Percentiles rank a stretch among this genome's conserved stretches.
Conservation (phyloP, 2,797 vertebrate species). For the Anas acuta region DNA sequence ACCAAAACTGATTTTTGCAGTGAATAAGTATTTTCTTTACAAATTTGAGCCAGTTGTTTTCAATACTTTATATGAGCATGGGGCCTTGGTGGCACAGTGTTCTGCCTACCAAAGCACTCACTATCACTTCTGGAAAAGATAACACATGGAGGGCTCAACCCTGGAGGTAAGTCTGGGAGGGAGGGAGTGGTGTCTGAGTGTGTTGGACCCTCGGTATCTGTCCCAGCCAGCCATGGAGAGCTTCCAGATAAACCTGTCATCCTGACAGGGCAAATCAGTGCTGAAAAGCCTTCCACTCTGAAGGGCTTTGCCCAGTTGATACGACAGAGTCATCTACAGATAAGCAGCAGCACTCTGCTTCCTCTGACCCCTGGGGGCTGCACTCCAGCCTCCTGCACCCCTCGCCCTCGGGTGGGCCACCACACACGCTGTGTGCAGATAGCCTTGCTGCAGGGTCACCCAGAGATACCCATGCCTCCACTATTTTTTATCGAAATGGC, state of each 20-base stretch:
- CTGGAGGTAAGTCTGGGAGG: not conserved
- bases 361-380: not conserved
- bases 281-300: slow-evolving; percentile 38
- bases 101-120: not conserved
- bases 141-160: not conserved
- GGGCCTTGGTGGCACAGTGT: fast-evolving
- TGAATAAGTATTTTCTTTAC: not conserved
- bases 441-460: not conserved
- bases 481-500: not conserved
- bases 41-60: not conserved
- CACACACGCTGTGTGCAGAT: fast-evolving
- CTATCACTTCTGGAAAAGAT: not conserved
- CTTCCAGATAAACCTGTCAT: slow-evolving; percentile 62
- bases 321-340: slow-evolving; percentile 32
- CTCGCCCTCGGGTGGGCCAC: fast-evolving
- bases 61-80: fast-evolving
- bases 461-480: fast-evolving
- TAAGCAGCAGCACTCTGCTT: slow-evolving; percentile 52
- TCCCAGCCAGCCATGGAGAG: slow-evolving; percentile 22
- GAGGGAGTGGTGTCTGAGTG: not conserved
- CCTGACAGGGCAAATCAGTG: slow-evolving; percentile 54
- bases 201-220: slow-evolving; percentile 17
- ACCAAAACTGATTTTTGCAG: not conserved
- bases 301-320: not conserved
- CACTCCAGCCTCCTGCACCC: not conserved